These are phyloP conservation scores for Phytoseiulus persimilis DNA, from an alignment of 2,888 invertebrate genomes.

Conservation along the genomic window DNA sequence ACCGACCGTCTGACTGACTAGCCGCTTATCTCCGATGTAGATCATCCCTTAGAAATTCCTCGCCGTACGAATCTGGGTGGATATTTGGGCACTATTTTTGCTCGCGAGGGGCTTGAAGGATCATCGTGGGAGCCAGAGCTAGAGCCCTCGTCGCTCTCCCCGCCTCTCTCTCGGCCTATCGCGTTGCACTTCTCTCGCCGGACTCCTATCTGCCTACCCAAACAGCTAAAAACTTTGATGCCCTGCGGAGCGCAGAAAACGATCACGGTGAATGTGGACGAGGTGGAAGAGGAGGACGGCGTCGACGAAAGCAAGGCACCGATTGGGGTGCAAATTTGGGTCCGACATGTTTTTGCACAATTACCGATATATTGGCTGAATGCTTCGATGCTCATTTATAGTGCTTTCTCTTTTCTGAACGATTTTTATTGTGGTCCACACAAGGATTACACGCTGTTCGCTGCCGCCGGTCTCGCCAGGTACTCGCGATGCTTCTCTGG, in stretches of 20 bases:
- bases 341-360: constrained; percentile 36
- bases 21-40: constrained; percentile 34
- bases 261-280: not conserved
- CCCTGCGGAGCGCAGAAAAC: not conserved
- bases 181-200: not conserved
- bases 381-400: constrained; percentile 39
- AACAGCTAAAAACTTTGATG: not conserved
- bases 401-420: not conserved
- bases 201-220: not conserved
- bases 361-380: constrained; percentile 39
- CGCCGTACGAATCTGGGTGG: not conserved
- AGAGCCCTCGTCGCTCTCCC: no score
- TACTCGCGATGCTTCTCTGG: not conserved
- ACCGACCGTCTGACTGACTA: not conserved
- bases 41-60: constrained; percentile 28
- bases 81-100: constrained; percentile 34
- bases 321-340: not conserved
- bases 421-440: not conserved
- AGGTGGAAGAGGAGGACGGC: not conserved
- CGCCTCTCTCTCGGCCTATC: no score
- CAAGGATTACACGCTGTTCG: constrained; percentile 5
- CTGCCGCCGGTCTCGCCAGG: not conserved
- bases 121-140: constrained; percentile 24
- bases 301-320: not conserved
- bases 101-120: not conserved